phyloP scores from a whole-genome alignment of 2,888 invertebrate species.

The Andrena trimmerana region DNA sequence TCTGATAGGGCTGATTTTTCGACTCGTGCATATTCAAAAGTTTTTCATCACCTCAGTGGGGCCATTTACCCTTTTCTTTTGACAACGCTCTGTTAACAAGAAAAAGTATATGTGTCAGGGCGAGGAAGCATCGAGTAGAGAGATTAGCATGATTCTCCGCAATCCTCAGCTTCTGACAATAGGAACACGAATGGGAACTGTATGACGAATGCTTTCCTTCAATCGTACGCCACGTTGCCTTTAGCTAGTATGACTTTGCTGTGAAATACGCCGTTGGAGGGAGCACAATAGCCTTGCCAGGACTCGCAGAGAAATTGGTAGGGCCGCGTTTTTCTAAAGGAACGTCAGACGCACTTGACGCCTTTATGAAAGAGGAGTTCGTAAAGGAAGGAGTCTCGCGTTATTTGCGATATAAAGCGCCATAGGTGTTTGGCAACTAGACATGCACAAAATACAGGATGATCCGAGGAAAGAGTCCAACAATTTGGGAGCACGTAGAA shows the following conservation, averaged over 20 bases:
- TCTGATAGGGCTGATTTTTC: no score
- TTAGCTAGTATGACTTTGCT: conserved; percentile 2
- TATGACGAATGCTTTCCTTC: not conserved
- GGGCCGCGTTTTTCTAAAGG: conserved; percentile 2
- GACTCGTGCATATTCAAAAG: no score
- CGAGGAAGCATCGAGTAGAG: not conserved
- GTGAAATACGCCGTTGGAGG: not conserved
- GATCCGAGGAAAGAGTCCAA: not conserved
- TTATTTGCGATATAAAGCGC: not conserved
- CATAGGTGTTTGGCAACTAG: not conserved
- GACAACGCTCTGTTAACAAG: no score
- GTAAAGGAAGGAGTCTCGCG: not conserved
- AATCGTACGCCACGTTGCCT: conserved; percentile 1
- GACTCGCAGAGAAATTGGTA: conserved; percentile 2
- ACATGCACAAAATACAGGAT: not conserved
- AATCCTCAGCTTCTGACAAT: not conserved
- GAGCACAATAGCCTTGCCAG: conserved; percentile 11
- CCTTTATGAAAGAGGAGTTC: not conserved
- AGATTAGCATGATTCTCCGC: not conserved
- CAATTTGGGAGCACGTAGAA: no score
- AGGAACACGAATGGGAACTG: not conserved
- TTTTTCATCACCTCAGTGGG: no score
- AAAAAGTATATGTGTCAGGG: no score
- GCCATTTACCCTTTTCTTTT: no score
- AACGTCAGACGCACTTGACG: conserved; percentile 5